Evolutionary conservation across 1,140 invertebrate genomes (phyloP), one percentile per base, ranked within the genome.

Genomic region (Meloidogyne hapla): DNA sequence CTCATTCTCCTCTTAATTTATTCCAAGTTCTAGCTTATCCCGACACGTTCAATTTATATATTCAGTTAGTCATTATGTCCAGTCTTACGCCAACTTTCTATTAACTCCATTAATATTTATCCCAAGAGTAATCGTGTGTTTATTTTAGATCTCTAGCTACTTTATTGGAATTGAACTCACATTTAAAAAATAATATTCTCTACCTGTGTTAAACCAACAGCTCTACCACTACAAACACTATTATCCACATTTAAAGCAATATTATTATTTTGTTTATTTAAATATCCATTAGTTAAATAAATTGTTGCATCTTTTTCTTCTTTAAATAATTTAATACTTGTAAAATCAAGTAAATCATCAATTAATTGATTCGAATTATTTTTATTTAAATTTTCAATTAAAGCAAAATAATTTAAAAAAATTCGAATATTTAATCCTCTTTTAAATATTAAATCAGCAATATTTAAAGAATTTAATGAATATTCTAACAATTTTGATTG

Each of bases 301-400:
- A 86, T 62, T n/a, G 79, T 83, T 10, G 78, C 78, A 65, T 86
- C 85, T 40, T 86, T 86, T 48, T 77, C 80, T 42, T 84, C 78
- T 33, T 85, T 75, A 68, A 86, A 85, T 45, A 86, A 82, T 69
- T 87, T 82, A 2, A 83, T 86, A 12, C 79, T 78, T 10, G 83
- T 77, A 69, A 87, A 86, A 38, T 86, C 85, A n/a, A 84, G 68
- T 9, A 79, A 71, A 23, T 81, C 79, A n/a, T 68, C 48, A 38
- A 87, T 40, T 18, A 85, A 84, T 25, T 77, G 74, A 25, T 81
- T 78, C 68, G 42, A 45, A 77, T 75, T 23, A 73, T 48, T 69
- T 79, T 23, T 26, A 38, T 21, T 42, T 26, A 18, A 18, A 42
- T 42, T 26, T 12, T 40, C 33, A 33, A 33, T 45, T 26, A 33